A percentile compares a stretch with the other conserved stretches of the same genome.
Evolutionary conservation across 2,797 vertebrate genomes (phyloP).

Genomic region (Mus caroli): DNA sequence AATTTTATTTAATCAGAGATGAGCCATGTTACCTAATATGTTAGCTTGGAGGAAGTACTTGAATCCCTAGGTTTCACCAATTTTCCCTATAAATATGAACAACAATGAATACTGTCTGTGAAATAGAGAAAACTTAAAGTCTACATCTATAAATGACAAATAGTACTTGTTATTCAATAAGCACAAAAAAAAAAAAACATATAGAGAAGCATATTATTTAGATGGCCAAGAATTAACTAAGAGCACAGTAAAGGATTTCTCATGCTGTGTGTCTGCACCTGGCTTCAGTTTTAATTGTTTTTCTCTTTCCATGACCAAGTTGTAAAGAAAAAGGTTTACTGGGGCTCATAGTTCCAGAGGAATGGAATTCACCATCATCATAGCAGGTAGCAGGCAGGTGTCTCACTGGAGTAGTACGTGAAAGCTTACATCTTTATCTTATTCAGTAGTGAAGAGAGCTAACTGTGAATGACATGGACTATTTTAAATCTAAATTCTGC

Average conservation of each 20-base stretch:
- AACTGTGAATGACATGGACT: no score
- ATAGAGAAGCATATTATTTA: neutral
- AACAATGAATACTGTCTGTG: neutral
- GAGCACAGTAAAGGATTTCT: neutral
- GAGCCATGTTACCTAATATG: neutral
- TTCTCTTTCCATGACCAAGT: neutral
- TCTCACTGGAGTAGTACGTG: no score
- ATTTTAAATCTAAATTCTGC: neutral
- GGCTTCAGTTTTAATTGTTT: neutral
- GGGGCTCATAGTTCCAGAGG: neutral
- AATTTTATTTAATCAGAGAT: neutral
- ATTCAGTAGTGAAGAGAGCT: no score
- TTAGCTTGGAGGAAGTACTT: neutral
- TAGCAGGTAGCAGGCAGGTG: neutral
- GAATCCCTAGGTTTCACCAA: neutral
- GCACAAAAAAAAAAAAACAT: neutral
- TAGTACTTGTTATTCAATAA: neutral
- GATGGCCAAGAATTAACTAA: neutral
- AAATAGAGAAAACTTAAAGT: neutral
- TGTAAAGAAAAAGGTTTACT: neutral
- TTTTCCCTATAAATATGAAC: neutral
- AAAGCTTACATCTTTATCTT: neutral
- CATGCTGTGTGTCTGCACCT: neutral
- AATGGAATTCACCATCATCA: neutral
- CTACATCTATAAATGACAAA: neutral